phyloP scores from a whole-genome alignment of 2,113 vertebrate genomes.

The Carollia perspicillata region DNA sequence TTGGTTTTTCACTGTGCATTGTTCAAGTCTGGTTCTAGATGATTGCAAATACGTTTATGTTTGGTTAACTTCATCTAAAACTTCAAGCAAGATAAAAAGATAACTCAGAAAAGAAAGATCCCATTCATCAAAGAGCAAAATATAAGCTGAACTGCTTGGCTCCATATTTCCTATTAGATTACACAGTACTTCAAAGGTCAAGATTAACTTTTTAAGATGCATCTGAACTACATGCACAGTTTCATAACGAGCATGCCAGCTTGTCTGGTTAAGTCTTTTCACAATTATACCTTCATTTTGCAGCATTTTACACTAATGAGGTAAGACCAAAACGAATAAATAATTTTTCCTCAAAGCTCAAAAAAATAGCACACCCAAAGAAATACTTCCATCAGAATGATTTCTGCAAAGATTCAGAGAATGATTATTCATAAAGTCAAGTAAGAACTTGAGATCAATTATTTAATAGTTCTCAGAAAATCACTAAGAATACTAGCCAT shows the following conservation, averaged over 20 bases:
- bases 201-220: constrained; percentile 3
- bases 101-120: background rate
- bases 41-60: background rate
- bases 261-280: background rate
- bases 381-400: background rate
- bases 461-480: background rate
- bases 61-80: background rate
- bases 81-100: background rate
- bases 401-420: background rate
- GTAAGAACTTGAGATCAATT: background rate
- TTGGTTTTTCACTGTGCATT: background rate
- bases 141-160: background rate
- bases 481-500: background rate
- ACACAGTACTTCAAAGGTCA: background rate
- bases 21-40: background rate
- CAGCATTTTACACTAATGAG: background rate
- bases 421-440: background rate
- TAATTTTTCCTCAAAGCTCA: background rate
- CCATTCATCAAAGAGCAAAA: background rate
- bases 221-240: background rate
- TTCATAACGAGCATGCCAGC: background rate
- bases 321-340: background rate
- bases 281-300: background rate
- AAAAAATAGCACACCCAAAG: background rate
- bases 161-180: background rate